Conservation (phyloP, 2,797 vertebrate genomes). For the Balearica regulorum region DNA sequence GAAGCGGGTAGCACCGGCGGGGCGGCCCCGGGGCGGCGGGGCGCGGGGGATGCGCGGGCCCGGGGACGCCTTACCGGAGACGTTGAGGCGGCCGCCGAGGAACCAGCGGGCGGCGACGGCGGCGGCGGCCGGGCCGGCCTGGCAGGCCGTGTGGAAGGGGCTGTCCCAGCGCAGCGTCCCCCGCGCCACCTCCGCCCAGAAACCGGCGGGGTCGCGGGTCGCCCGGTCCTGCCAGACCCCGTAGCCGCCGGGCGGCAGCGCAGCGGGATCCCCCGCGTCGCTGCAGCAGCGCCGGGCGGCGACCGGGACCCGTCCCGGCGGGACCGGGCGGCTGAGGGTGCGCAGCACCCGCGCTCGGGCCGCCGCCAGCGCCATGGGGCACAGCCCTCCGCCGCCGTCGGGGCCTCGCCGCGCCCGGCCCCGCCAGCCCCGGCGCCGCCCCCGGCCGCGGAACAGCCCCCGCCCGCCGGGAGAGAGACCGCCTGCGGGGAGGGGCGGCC, state of each 20-base stretch:
- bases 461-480: background rate
- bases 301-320: background rate
- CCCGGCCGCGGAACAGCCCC: background rate
- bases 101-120: conserved; percentile 81
- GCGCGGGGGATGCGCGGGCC: background rate
- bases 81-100: conserved; percentile 87
- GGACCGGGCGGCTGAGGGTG: background rate
- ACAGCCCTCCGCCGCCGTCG: background rate
- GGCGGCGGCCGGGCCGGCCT: conserved; percentile 73
- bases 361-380: background rate
- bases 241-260: background rate
- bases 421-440: background rate
- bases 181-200: conserved; percentile 85
- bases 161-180: conserved; percentile 83
- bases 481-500: background rate
- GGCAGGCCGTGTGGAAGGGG: conserved; percentile 78
- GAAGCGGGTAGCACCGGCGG: background rate
- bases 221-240: conserved; percentile 69
- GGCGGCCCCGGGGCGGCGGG: too few relatives aligned
- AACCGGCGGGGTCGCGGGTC: conserved; percentile 73
- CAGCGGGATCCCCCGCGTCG: background rate
- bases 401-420: background rate
- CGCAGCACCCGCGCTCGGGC: background rate
- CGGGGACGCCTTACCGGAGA: conserved; percentile 82
- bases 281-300: background rate